Percentiles rank a stretch among this genome's conserved stretches.
phyloP scores from a whole-genome alignment of 2,797 vertebrate genomes.

The Cynodonichthys magdalenae region DNA sequence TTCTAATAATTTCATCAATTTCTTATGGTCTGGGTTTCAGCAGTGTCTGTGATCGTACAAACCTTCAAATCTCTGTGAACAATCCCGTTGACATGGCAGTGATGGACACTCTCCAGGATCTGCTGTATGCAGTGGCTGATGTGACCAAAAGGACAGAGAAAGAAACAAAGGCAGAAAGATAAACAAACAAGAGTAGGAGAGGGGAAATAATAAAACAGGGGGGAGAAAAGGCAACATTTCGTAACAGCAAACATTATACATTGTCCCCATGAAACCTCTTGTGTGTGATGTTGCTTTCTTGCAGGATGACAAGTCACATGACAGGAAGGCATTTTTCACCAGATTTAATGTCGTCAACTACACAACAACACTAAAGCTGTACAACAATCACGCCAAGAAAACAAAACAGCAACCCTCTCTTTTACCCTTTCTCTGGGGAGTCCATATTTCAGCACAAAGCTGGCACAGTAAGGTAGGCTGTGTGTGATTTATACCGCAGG shows the following conservation, averaged over 20 bases:
- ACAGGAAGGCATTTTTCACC: conserved; percentile 15
- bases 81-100: conserved; percentile 90
- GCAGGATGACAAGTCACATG: conserved; percentile 21
- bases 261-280: conserved; percentile 14
- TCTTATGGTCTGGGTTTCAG: conserved; percentile 12
- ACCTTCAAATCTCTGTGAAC: conserved; percentile 91
- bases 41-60: conserved; percentile 63
- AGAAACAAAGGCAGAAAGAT: conserved; percentile 18
- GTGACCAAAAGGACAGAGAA: conserved; percentile 40
- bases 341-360: conserved; percentile 15
- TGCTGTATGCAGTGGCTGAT: conserved; percentile 90
- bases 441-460: conserved; percentile 43
- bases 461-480: conserved; percentile 43
- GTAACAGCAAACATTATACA: conserved; percentile 15
- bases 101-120: conserved; percentile 90
- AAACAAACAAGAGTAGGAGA: conserved; percentile 11
- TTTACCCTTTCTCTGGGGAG: conserved; percentile 32
- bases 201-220: conserved; percentile 7
- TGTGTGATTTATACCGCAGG: conserved; percentile 70
- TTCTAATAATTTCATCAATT: conserved; percentile 15
- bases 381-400: conserved; percentile 23
- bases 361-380: conserved; percentile 6
- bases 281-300: conserved; percentile 12
- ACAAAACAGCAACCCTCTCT: conserved; percentile 9
- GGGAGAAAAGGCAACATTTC: conserved; percentile 18